Base-by-base conservation (phyloP, 1,140 invertebrate species). In the Neelides sp. region DNA sequence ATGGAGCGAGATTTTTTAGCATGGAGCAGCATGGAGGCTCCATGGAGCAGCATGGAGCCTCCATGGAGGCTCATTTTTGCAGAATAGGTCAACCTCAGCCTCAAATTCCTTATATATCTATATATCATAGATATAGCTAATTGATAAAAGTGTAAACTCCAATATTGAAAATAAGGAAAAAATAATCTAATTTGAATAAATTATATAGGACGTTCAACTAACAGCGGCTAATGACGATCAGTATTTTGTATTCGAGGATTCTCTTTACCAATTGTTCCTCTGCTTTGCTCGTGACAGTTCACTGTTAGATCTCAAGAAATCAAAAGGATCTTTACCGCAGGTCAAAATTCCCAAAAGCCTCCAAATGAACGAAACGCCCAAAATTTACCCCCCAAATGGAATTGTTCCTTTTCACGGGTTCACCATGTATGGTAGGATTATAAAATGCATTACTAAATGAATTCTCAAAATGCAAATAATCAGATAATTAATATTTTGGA, bases 161-260 rank as follows among this genome's bases (percentile, higher is more conserved):
- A 27, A 27, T 40, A 12, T 12, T 2, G 27, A 24, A 15, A 54
- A 47, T n/a, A n/a, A n/a, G 7, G 28, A 8, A 32, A 8, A 32
- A 30, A 48, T 24, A 13, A 15, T 26, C 30, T 39, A 4, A n/a
- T 41, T 45, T 20, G 32, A 39, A 4, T 36, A 34, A n/a, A 32
- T 32, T 30, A 65, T 68, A 50, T 56, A 81, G 78, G 92, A 96
- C 69, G 86, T 97, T 3, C 89, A 93, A 67, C 67, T 95, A 32
- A 96, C 91, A 10, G 89, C 91, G 0, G 89, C 88, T 4, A 96
- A 96, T 67, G 92, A 97, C 65, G 91, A 96, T 66, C 90, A 95
- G 64, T 95, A 96, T 66, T 97, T 97, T 70, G 90, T 97, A 0
- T 97, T 95, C 69, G 91, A 95, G 73, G 92, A 97, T 69, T 77